phyloP scores from a whole-genome alignment of 2,113 vertebrate species.

The Sus scrofa region DNA sequence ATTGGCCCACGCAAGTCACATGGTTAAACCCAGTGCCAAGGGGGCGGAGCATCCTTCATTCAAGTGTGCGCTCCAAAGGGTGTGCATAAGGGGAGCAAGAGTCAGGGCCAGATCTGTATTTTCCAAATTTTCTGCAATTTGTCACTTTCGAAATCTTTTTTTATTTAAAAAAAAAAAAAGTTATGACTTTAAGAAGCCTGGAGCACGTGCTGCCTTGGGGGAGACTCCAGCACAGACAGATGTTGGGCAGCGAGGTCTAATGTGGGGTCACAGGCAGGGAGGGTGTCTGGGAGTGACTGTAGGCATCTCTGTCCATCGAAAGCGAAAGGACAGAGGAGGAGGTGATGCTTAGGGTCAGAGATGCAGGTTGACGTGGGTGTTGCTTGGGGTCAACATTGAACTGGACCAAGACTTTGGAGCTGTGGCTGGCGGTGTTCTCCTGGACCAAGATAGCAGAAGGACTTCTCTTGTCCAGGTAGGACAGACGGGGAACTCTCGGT shows the following conservation, averaged over 20 bases:
- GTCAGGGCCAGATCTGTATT: no score
- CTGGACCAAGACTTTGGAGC: no score
- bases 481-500: background rate
- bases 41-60: rapidly evolving
- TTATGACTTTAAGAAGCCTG: background rate
- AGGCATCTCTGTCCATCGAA: rapidly evolving
- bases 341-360: background rate
- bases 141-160: background rate
- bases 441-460: background rate
- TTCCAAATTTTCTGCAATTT: background rate
- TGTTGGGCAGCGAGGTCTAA: background rate
- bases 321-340: background rate
- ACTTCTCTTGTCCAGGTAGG: background rate
- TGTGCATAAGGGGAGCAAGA: no score
- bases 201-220: rapidly evolving
- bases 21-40: no score
- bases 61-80: no score
- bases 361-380: rapidly evolving
- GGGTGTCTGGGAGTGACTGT: background rate
- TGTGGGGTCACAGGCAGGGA: rapidly evolving
- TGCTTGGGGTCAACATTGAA: background rate
- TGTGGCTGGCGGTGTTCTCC: background rate
- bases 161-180: background rate
- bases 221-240: background rate
- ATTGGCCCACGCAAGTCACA: background rate